A percentile compares a stretch with the other conserved stretches of the same genome.
Conservation (phyloP, 2,888 invertebrate species). For the Xiphydria camelus region DNA sequence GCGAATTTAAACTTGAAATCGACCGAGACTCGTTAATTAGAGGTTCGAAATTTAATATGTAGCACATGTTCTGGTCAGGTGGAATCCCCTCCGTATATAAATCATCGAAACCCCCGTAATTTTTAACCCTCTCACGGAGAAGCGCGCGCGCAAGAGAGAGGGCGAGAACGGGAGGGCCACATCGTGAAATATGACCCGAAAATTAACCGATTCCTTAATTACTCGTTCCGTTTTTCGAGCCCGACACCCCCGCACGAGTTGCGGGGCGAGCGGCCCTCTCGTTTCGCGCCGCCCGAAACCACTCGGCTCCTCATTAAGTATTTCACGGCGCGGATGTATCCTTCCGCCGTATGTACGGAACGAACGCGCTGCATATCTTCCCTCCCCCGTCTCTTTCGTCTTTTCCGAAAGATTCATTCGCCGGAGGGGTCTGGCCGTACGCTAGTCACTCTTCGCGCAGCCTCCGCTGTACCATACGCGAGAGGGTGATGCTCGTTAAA, state of each 20-base stretch:
- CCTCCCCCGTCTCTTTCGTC: slow-evolving; percentile 7
- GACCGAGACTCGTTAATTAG: slow-evolving; percentile 8
- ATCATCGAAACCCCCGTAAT: slow-evolving; percentile 34
- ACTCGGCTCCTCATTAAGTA: slow-evolving; percentile 42
- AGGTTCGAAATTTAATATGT: slow-evolving; percentile 36
- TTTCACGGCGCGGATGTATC: slow-evolving; percentile 35
- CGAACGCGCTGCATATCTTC: slow-evolving; percentile 8
- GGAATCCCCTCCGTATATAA: slow-evolving; percentile 34
- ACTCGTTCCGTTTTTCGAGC: slow-evolving; percentile 43
- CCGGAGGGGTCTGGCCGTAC: too few relatives aligned
- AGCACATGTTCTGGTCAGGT: slow-evolving; percentile 39
- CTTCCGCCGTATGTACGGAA: slow-evolving; percentile 20
- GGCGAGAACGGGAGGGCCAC: slow-evolving; percentile 17
- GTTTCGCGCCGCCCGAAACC: slow-evolving; percentile 19
- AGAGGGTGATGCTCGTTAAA: too few relatives aligned
- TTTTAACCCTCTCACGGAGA: slow-evolving; percentile 31
- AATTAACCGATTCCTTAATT: slow-evolving; percentile 55
- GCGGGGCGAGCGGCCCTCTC: slow-evolving; percentile 7
- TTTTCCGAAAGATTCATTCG: too few relatives aligned
- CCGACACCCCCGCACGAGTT: slow-evolving; percentile 18
- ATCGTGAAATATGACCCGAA: slow-evolving; percentile 50
- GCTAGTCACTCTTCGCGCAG: too few relatives aligned
- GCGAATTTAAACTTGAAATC: slow-evolving; percentile 1
- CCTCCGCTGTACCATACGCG: too few relatives aligned
- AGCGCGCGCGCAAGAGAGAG: slow-evolving; percentile 8